Evolutionary conservation across 2,113 vertebrate species (phyloP), one percentile per base, ranked within the genome.

Genomic region (Melanostigma gelatinosum): DNA sequence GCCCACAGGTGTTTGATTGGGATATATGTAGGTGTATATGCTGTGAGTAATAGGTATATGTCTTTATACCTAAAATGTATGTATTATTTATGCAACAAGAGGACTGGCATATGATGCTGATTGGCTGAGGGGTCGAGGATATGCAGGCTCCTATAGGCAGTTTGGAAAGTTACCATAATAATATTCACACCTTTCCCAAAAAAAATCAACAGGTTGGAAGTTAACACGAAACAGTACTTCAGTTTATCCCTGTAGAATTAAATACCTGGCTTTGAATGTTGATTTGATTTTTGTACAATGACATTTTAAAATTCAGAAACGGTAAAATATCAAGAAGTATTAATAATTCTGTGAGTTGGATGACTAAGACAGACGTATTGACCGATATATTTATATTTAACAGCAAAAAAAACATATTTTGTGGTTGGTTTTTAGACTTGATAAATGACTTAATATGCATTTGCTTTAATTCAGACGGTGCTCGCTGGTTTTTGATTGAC

Each of bases 391-490:
- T 44, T 68, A 50, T 48, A 69, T 69, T 34, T 32, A 46, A 46
- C 36, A 13, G 18, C 4, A 16, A 60, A 38, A 38, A 22, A 22
- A 42, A 42, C 4, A 4, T 6, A n/a, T 73, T 67, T 67, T 77
- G 13, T 66, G 57, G 40, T 73, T 72, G 57, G 8, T 24, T 42
- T 69, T 63, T 29, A 66, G 63, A 71, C 22, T 50, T 38, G 24
- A 36, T 20, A 13, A 34, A 58, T 58, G 20, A 68, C 20, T 48
- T 20, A 42, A 29, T 29, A 29, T 62, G 50, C 58, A 24, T 66
- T 63, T 71, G 48, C 61, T 82, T 71, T 80, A 32, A 75, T 74
- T 79, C 65, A 84, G 70, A 73, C 42, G 71, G 55, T 67, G 67
- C 42, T 88, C 6, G 8, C 11, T 81, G 73, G 64, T 63, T 79